Evolutionary conservation across 1,140 invertebrate genomes (phyloP), one percentile per base, ranked within the genome.

Genomic region (Cyrtorhinus lividipennis): DNA sequence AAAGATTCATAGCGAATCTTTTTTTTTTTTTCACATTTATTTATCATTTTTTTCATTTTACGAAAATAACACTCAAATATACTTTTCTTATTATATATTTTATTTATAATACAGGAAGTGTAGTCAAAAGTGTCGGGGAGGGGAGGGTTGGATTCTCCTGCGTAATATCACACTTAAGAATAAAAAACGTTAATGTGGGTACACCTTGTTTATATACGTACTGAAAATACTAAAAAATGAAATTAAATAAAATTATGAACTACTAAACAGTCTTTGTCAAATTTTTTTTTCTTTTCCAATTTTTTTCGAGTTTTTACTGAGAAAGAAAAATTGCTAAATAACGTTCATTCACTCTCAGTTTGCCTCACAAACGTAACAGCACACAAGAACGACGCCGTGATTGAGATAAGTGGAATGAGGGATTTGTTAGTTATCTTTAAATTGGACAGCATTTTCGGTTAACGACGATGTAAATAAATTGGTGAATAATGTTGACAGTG

Each of bases 221-320:
- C n/a, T n/a, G n/a, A n/a, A n/a, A n/a, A n/a, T n/a, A n/a, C n/a
- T n/a, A n/a, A n/a, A n/a, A n/a, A n/a, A n/a, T n/a, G n/a, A n/a
- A n/a, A n/a, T n/a, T n/a, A 62, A 27, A 1, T 26, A 27, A 62
- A 62, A 30, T 22, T 57, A n/a, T n/a, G n/a, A 57, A 27, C 62
- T 62, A 62, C 20, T 30, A 45, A 62, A 62, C 62, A 62, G 62
- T 62, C 62, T 62, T 62, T 62, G 15, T 62, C 30, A 56, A 56
- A 57, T 57, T 57, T 30, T 57, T 56, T 62, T 62, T 62, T 22
- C 24, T 24, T 56, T 18, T 5, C 20, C 23, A 59, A 59, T 59
- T 59, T 26, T 59, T 27, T 59, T 59, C 25, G 15, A 8, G 5
- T 59, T 26, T 27, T 30, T 18, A 27, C 24, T 23, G 24, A 57